These are phyloP conservation scores for Marmota flaviventris DNA, from an alignment of 2,113 vertebrate genomes.

Conservation along the genomic window DNA sequence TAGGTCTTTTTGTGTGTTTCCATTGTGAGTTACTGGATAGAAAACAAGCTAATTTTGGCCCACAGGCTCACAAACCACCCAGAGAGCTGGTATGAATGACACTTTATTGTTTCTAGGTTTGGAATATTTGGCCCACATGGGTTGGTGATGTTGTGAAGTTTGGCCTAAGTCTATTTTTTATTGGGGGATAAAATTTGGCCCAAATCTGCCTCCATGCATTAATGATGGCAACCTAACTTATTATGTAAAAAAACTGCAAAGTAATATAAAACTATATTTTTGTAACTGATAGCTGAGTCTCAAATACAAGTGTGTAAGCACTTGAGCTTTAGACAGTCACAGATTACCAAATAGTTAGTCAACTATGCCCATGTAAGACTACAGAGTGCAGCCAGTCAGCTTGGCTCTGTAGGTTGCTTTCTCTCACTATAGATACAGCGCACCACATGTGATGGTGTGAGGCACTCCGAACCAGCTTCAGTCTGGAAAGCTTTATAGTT, in stretches of 20 bases:
- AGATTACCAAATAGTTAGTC: neutral
- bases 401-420: neutral
- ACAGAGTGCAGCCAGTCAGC: too few species aligned
- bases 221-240: neutral
- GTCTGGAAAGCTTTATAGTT: neutral
- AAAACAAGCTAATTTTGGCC: neutral
- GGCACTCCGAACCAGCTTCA: neutral
- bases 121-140: neutral
- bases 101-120: neutral
- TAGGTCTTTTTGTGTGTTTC: neutral
- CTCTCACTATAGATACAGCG: neutral
- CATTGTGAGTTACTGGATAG: neutral
- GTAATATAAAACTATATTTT: neutral
- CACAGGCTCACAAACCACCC: neutral
- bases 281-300: neutral
- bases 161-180: neutral
- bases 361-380: neutral
- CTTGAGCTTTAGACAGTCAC: neutral
- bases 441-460: too few species aligned
- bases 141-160: neutral
- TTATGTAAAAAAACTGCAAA: neutral
- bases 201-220: neutral
- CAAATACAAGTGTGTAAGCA: neutral
- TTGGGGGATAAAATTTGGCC: neutral
- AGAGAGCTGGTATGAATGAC: neutral